Percentiles rank a stretch among this genome's conserved stretches.
phyloP scores from a whole-genome alignment of 2,113 vertebrate species.

The Aldabrachelys gigantea region DNA sequence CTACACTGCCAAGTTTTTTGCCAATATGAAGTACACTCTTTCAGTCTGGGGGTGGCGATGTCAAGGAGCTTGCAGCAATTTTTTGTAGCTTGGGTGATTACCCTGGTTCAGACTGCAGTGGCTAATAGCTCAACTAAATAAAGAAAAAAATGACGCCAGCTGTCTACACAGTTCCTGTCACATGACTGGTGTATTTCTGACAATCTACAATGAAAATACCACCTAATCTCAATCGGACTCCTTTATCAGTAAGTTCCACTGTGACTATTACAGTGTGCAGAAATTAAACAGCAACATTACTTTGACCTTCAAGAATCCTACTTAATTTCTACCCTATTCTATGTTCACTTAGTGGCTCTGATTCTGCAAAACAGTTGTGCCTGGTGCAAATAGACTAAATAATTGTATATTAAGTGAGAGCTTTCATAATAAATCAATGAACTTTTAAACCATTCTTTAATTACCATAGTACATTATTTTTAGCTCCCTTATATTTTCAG shows the following conservation, averaged over 20 bases:
- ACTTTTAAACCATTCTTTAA: not conserved
- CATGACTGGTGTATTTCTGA: not conserved
- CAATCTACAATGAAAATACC: not conserved
- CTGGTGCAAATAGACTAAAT: not conserved
- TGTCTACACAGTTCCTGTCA: not conserved
- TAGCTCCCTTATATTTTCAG: not conserved
- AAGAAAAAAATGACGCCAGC: no score
- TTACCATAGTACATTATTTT: not conserved
- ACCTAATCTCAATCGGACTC: not conserved
- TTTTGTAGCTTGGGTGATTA: not conserved
- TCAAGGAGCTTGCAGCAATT: not conserved
- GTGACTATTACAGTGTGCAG: not conserved
- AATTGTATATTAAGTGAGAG: not conserved
- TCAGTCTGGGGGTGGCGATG: not conserved
- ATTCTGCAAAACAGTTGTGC: not conserved
- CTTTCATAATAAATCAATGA: not conserved
- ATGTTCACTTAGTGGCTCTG: not conserved
- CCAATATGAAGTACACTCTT: not conserved
- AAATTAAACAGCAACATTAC: not conserved
- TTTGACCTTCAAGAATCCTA: not conserved
- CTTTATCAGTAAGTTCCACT: not conserved
- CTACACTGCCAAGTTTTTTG: no score
- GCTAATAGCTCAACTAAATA: not conserved
- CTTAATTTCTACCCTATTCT: not conserved
- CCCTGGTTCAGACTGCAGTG: not conserved